These are phyloP conservation scores for Muscicapa adusta DNA, from an alignment of 2,113 vertebrate genomes.

Conservation along the genomic window DNA sequence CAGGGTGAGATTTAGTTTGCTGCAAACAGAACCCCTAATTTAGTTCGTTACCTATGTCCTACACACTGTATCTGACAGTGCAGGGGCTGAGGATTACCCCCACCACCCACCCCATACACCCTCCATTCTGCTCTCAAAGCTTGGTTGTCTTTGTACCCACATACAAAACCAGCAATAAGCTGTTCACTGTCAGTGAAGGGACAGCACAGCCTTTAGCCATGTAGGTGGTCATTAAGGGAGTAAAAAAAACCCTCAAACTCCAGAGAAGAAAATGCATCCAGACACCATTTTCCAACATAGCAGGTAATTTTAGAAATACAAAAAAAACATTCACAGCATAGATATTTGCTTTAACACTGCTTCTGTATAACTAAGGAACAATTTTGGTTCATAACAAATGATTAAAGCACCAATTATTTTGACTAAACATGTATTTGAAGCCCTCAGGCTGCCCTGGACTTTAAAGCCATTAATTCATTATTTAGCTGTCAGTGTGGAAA, in stretches of 20 bases:
- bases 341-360: slow-evolving; percentile 22
- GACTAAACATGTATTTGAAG: slow-evolving; percentile 55
- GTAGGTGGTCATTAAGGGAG: neutral
- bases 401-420: slow-evolving; percentile 65
- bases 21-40: neutral
- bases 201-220: neutral
- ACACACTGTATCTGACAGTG: neutral
- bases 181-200: neutral
- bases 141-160: too few relatives aligned
- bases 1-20: neutral
- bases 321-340: neutral
- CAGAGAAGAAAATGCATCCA: neutral
- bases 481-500: slow-evolving; percentile 56
- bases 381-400: slow-evolving; percentile 58
- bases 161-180: neutral
- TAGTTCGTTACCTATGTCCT: neutral
- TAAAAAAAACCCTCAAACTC: neutral
- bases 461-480: slow-evolving; percentile 64
- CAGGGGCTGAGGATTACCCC: neutral
- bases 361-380: slow-evolving; percentile 16
- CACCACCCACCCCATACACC: rapidly evolving
- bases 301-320: neutral
- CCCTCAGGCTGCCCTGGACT: slow-evolving; percentile 48
- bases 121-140: neutral
- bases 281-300: neutral